Base-by-base conservation (phyloP, 1,140 invertebrate species). In the Ruditapes philippinarum region DNA sequence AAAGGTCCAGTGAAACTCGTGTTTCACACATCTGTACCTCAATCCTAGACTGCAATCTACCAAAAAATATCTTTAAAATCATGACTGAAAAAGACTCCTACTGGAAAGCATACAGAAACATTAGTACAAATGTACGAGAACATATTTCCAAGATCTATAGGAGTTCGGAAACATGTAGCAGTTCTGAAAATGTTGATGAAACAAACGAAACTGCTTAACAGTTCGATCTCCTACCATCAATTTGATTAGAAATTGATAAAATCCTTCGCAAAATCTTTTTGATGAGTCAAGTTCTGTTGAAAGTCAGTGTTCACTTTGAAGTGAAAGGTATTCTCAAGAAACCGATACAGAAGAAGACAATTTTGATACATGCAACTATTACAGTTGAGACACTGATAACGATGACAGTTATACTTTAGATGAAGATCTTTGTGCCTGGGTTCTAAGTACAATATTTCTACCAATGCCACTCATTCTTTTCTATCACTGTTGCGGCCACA, bases 401-500 rank as follows among this genome's bases (percentile, higher is more conserved):
- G 60, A 65, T 3, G 60, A 65, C 28, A 33, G 11, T 31, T 28
- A 19, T 31, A 19, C 5, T 65, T 33, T 65, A 14, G 5, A 3
- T 36, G 65, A 70, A 38, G 36, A 70, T 4, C 36, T 70, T 36
- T 36, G 11, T 17, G 65, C 33, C 14, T 91, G 90, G 90, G 68
- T 68, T 31, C 51, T 19, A 36, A 89, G 70, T 51, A 57, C 73
- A 65, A 68, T 31, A 86, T 91, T 38, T 33, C 73, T 33, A 42
- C 38, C 40, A 89, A 11, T 54, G 70, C 90, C n/a, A 19, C 74
- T 36, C 40, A 60, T 42, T 36, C 25, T 60, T 42, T 91, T n/a
- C 49, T 91, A 45, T 65, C 22, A n/a, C 81, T 88, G 7, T 60
- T 91, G 68, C 17, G 42, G 3, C 73, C 19, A 65, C 60, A 49